Base-by-base conservation (phyloP, 37 sponge, comb jelly and placozoan species). In the Axinella damicornis region DNA sequence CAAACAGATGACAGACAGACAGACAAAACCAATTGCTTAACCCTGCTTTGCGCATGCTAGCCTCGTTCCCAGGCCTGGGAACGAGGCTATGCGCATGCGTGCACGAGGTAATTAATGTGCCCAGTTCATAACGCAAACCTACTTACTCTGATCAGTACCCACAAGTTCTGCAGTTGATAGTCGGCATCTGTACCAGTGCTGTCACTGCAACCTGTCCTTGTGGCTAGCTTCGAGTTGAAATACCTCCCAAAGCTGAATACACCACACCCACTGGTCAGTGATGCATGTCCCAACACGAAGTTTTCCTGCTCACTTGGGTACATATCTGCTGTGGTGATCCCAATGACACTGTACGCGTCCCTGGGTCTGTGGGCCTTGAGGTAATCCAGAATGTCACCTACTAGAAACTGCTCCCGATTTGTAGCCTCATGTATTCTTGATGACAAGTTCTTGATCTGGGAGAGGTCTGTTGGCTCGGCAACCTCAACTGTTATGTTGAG, bases 211-310 rank as follows among this genome's bases (percentile, higher is more conserved):
- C n/a, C n/a, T n/a, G n/a, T n/a, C n/a, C n/a, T 9, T 46, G 46
- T 9, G 9, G 46, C 46, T 9, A 54, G 30, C 19, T 18, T 2
- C 0, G 77, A 60, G 33, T 89, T 87, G 36, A 88, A 83, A 55
- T 89, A 83, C 35, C 89, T 77, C 12, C 95, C 95, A 70, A 95
- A 88, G 35, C 92, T 85, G 53, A 91, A 91, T 21, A 95, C 90
- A 19, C 90, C 95, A 56, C 90, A 77, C 2, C 95, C 95, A 13
- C 53, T 82, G 6, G 69, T 78, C 19, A 88, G 38, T 38, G 82
- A 89, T 31, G 95, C 95, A 21, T 95, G 87, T 2, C 97, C 97
- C 30, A 97, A 85, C 27, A 89, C 92, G 74, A 97, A 97, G 80
- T 97, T 97, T 91, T 93, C 92, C 46, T 90, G 83, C 5, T 84